Evolutionary conservation across 35 echinoderm and acorn worm species (phyloP).

Genomic region (Apostichopus californicus): DNA sequence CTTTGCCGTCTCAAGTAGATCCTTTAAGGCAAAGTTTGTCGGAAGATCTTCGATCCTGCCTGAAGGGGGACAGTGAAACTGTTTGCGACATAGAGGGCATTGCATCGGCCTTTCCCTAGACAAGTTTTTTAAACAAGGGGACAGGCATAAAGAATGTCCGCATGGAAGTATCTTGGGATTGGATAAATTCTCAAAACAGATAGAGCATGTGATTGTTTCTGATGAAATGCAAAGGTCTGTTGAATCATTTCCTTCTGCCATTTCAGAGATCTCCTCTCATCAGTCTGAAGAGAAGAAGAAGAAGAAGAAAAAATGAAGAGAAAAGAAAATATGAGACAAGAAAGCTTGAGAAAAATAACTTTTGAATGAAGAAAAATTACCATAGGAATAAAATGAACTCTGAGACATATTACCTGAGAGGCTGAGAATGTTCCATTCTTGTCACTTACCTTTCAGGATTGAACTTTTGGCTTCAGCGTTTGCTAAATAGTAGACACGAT

Average conservation of each 20-base stretch:
- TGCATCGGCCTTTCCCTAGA: neutral
- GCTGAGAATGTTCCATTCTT: too few relatives aligned
- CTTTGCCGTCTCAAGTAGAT: slow-evolving; percentile 29
- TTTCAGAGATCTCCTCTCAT: neutral
- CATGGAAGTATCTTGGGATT: slow-evolving; percentile 32
- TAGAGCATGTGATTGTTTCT: slow-evolving; percentile 34
- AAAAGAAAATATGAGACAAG: too few relatives aligned
- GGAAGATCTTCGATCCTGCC: slow-evolving; percentile 34
- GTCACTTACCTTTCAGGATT: too few relatives aligned
- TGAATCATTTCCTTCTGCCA: neutral
- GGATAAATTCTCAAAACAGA: slow-evolving; percentile 38
- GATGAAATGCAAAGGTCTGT: neutral
- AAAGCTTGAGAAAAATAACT: too few relatives aligned
- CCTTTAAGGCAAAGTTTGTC: slow-evolving; percentile 34
- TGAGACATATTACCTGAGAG: too few relatives aligned
- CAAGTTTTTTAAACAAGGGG: slow-evolving; percentile 6
- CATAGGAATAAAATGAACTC: too few relatives aligned
- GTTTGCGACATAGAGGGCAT: slow-evolving; percentile 40
- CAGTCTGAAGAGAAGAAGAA: too few relatives aligned
- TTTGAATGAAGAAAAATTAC: too few relatives aligned
- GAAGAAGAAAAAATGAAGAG: too few relatives aligned
- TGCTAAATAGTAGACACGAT: too few relatives aligned
- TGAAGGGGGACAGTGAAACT: neutral
- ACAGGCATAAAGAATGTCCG: slow-evolving; percentile 42
- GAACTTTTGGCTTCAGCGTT: too few relatives aligned